Evolutionary conservation across 2,888 invertebrate species (phyloP), one percentile per base, ranked within the genome.

Genomic region (Heliconius hortense): DNA sequence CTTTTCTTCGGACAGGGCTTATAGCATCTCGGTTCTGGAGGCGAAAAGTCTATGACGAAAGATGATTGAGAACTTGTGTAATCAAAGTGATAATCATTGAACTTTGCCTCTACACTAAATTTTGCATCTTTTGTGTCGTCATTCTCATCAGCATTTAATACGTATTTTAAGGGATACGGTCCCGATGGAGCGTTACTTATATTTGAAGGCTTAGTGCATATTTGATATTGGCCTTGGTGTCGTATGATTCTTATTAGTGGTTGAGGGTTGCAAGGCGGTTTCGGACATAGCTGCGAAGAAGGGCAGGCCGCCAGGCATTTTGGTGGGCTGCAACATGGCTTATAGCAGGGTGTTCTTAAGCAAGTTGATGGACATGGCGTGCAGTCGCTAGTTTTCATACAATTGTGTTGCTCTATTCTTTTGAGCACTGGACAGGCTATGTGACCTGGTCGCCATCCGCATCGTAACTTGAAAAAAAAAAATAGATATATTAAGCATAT

Each of bases 381-480:
- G 75, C 90, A 91, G 74, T 87, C 87, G 3, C 86, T 85, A 39
- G 80, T 74, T 79, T 84, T 89, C 79, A 83, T 82, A 80, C 90
- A 89, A 79, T 91, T 89, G 82, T 92, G 90, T 64, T 86, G 86
- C 79, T 92, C 92, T 56, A 94, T 93, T 79, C 80, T 88, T 79
- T 82, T 87, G 10, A 94, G 88, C 31, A 93, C 93, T 5, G 90
- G 85, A 79, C 93, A 93, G 28, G 90, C 89, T 74, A 94, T 92
- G 82, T 93, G 93, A n/a, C 93, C 93, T 8, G 93, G 93, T 11
- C 93, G 91, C 93, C 93, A 94, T 53, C 93, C 93, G 81, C 93
- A 94, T 76, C 91, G 86, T 71, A 92, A 82, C 93, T 93, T 84
- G 59, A 81, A 81, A 83, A 75, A 63, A 39, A 75, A 10, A 24